Percentiles rank a stretch among this genome's conserved stretches.
Conservation (phyloP, 2,797 vertebrate genomes). For the Lepilemur ruficaudatus region DNA sequence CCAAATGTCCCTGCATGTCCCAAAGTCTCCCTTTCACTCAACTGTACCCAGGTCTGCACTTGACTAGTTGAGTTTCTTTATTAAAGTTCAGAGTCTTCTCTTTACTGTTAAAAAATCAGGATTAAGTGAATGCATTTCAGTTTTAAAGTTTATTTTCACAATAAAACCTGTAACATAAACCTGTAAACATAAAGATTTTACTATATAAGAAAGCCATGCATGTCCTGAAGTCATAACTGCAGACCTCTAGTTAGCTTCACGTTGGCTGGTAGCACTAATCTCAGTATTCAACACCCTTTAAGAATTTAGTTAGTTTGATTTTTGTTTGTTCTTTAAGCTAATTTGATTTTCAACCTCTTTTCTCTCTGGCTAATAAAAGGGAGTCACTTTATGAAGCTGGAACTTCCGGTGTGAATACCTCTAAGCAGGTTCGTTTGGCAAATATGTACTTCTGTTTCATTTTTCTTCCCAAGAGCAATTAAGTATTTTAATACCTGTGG, state of each 20-base stretch:
- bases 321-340: background rate
- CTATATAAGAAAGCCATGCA: background rate
- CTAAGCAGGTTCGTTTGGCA: background rate
- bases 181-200: background rate
- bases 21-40: background rate
- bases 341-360: background rate
- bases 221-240: background rate
- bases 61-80: background rate
- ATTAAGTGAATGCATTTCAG: background rate
- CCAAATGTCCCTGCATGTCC: background rate
- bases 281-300: background rate
- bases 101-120: background rate
- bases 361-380: background rate
- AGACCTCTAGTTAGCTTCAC: fast-evolving
- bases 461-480: background rate
- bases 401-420: background rate
- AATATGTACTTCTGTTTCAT: background rate
- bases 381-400: background rate
- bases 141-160: background rate
- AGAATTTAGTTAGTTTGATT: background rate
- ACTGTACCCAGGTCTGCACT: background rate
- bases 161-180: background rate
- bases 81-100: background rate
- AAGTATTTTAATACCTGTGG: background rate
- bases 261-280: background rate